A percentile compares a stretch with the other conserved stretches of the same genome.
Conservation (phyloP, 2,888 invertebrate species). For the Eugnorisma glareosa region DNA sequence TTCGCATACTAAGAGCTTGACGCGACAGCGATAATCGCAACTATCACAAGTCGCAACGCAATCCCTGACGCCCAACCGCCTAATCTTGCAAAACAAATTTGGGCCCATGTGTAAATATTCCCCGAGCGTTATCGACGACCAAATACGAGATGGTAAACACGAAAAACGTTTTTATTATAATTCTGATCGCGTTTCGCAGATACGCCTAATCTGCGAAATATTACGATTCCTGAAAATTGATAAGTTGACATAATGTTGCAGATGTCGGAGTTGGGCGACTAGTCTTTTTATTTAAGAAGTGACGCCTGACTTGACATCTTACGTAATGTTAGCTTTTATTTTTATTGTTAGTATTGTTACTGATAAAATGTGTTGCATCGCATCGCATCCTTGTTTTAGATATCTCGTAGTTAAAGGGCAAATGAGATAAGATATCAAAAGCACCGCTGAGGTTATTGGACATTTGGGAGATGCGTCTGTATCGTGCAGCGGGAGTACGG, state of each 20-base stretch:
- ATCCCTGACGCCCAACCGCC: constrained; percentile 82
- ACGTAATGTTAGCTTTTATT: constrained; percentile 36
- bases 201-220: constrained; percentile 78
- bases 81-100: constrained; percentile 85
- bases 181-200: constrained; percentile 76
- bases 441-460: constrained; percentile 65
- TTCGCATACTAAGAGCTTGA: constrained; percentile 87
- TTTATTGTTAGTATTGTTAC: constrained; percentile 49
- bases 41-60: constrained; percentile 80
- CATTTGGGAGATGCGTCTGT: constrained; percentile 73
- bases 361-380: constrained; percentile 36
- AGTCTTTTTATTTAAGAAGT: constrained; percentile 20
- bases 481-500: constrained; percentile 70
- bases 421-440: constrained; percentile 66
- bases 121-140: constrained; percentile 81
- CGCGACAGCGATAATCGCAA: constrained; percentile 86
- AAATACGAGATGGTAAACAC: constrained; percentile 81
- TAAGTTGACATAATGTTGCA: constrained; percentile 69
- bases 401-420: constrained; percentile 56
- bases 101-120: constrained; percentile 83
- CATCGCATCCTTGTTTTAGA: constrained; percentile 44
- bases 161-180: constrained; percentile 79
- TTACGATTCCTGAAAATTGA: constrained; percentile 77
- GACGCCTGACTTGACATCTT: constrained; percentile 21
- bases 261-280: constrained; percentile 36